Conservation (phyloP, 2,797 vertebrate species). For the Ptychobarbus kaznakovi region DNA sequence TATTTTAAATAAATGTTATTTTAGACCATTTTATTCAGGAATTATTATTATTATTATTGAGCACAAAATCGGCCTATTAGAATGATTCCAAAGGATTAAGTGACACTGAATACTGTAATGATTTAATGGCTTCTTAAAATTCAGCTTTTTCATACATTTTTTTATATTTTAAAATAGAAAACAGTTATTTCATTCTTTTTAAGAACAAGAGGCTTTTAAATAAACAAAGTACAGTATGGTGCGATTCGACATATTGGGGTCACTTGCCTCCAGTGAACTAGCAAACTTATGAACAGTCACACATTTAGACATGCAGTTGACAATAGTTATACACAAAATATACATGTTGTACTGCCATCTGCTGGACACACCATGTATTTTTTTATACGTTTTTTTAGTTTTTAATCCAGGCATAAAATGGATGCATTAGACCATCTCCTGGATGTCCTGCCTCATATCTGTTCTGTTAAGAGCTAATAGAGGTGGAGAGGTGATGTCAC, state of each 20-base stretch:
- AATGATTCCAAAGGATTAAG: neutral
- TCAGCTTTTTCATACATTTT: no score
- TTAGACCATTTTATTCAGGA: no score
- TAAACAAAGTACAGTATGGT: neutral
- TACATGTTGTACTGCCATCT: constrained; percentile 29
- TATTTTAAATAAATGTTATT: no score
- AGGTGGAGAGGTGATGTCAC: constrained; percentile 65
- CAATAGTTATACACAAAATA: neutral
- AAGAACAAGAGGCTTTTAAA: neutral
- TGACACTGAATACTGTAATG: neutral
- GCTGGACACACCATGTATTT: neutral
- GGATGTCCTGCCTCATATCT: constrained; percentile 50
- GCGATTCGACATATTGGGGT: neutral
- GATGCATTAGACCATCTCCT: constrained; percentile 34
- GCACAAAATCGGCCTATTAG: neutral
- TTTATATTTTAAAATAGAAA: no score
- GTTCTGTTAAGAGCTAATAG: constrained; percentile 62
- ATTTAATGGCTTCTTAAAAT: no score
- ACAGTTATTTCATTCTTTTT: no score
- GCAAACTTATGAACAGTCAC: neutral
- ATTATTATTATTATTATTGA: neutral
- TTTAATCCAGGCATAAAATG: neutral
- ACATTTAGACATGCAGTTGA: neutral
- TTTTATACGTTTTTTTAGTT: neutral
- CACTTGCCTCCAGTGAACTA: neutral